Percentiles rank a stretch among this genome's conserved stretches.
These are phyloP conservation scores for Drosophila vallismaia DNA, from an alignment of 2,888 invertebrate genomes.

Conservation along the genomic window DNA sequence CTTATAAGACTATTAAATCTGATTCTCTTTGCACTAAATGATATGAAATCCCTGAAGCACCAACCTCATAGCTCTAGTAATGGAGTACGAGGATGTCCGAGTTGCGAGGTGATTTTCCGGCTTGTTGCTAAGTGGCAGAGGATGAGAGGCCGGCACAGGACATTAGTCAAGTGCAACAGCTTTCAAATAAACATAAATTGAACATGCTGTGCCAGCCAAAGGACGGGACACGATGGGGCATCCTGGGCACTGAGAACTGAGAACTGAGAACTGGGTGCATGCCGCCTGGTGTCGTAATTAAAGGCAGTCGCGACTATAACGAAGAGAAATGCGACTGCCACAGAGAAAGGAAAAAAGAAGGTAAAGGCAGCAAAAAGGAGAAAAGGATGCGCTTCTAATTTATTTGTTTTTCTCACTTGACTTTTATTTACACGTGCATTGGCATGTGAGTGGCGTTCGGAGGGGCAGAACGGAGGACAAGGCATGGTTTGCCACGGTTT, in stretches of 20 bases:
- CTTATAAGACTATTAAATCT: neutral
- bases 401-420: conserved; percentile 65
- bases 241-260: neutral
- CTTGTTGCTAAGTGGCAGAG: conserved; percentile 16
- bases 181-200: conserved; percentile 73
- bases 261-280: neutral
- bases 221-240: neutral
- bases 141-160: conserved; percentile 27
- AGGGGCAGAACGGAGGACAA: conserved; percentile 5
- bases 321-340: conserved; percentile 70
- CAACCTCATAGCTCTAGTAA: conserved; percentile 1
- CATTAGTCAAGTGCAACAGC: conserved; percentile 54
- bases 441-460: conserved; percentile 60
- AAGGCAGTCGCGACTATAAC: conserved; percentile 68
- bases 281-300: conserved; percentile 66
- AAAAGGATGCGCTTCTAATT: conserved; percentile 52
- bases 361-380: conserved; percentile 33
- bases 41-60: neutral
- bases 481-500: neutral
- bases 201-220: conserved; percentile 37
- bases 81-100: conserved; percentile 1
- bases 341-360: conserved; percentile 12
- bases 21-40: neutral
- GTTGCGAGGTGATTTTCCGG: conserved; percentile 1
- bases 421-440: conserved; percentile 77